These are phyloP conservation scores for Phengaris alcon DNA, from an alignment of 2,888 invertebrate genomes.

Conservation along the genomic window DNA sequence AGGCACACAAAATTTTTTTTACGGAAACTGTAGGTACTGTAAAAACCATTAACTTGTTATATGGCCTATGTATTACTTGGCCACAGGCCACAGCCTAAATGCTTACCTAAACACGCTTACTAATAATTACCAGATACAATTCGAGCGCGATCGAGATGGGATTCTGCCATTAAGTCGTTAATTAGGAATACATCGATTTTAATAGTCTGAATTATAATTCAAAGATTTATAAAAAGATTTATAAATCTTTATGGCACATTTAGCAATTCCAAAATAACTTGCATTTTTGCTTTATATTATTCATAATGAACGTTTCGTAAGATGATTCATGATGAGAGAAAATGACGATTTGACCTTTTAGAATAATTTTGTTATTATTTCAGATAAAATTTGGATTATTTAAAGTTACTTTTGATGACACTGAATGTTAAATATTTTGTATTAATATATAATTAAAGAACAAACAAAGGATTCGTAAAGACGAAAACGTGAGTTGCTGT, in stretches of 20 bases:
- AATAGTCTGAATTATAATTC: slow-evolving; percentile 6
- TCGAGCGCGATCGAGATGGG: not conserved
- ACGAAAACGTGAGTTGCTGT: too few species aligned
- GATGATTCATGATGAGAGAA: not conserved
- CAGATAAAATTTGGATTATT: not conserved
- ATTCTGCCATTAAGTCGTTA: slow-evolving; percentile 6
- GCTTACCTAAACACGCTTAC: not conserved
- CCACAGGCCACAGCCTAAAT: too few species aligned
- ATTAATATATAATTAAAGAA: too few species aligned
- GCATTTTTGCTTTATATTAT: slow-evolving; percentile 6
- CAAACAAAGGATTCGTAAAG: too few species aligned
- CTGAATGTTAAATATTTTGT: too few species aligned
- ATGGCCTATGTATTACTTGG: too few species aligned
- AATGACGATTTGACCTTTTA: not conserved
- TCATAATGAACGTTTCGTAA: slow-evolving; percentile 3
- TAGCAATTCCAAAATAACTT: not conserved
- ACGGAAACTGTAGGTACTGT: not conserved
- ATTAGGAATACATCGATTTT: not conserved
- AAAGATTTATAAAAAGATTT: too few species aligned
- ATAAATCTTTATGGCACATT: slow-evolving; percentile 7
- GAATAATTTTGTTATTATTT: not conserved
- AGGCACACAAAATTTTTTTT: too few species aligned
- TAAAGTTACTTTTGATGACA: too few species aligned
- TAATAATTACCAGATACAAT: not conserved
- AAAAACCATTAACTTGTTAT: not conserved